Percentiles rank a stretch among this genome's conserved stretches.
phyloP scores from a whole-genome alignment of 2,888 invertebrate genomes.

The Hetaerina titia region DNA sequence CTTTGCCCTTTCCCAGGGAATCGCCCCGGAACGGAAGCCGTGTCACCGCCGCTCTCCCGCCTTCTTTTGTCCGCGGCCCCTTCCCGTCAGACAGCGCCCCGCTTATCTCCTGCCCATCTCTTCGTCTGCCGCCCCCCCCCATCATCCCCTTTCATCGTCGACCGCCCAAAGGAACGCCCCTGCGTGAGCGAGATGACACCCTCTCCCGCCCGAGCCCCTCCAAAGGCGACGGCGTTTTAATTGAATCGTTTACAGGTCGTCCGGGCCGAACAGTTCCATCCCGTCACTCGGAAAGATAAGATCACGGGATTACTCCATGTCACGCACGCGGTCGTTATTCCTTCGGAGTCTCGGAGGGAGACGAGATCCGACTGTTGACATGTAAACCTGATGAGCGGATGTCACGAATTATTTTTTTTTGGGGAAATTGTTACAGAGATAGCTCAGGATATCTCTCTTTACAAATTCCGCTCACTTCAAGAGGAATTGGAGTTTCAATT shows the following conservation, averaged over 20 bases:
- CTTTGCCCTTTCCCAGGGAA: too few relatives aligned
- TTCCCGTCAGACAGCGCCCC: neutral
- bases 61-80: slow-evolving; percentile 37
- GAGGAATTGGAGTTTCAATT: neutral
- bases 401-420: neutral
- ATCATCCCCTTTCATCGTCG: neutral
- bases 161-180: neutral
- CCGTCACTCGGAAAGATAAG: neutral
- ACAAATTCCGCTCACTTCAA: neutral
- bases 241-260: slow-evolving; percentile 44
- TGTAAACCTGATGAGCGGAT: neutral
- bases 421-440: neutral
- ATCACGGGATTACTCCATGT: slow-evolving; percentile 6
- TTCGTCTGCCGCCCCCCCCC: neutral
- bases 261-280: neutral
- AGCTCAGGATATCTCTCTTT: neutral
- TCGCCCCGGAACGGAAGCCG: too few relatives aligned
- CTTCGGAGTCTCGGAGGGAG: neutral
- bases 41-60: neutral
- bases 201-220: neutral
- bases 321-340: neutral
- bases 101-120: neutral
- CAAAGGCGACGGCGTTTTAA: slow-evolving; percentile 7
- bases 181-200: neutral
- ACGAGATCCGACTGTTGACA: neutral